Conservation (phyloP, 1,140 invertebrate species). For the Solenopsis fugax region DNA sequence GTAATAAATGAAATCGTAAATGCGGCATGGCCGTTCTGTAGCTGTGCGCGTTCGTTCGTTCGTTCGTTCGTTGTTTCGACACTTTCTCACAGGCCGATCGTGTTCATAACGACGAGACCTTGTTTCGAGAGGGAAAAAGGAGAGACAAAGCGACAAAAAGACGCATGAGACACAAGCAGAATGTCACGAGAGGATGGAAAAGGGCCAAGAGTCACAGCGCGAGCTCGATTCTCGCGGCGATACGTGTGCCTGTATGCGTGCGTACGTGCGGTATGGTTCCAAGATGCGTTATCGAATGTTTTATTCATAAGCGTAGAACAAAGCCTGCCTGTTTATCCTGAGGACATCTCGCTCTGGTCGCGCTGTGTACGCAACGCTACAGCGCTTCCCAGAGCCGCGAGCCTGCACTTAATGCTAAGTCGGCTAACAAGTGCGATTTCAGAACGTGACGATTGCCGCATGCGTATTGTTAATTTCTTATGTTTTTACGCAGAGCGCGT, state of each 20-base stretch:
- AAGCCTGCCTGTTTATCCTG: slow-evolving; percentile 85
- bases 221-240: slow-evolving; percentile 65
- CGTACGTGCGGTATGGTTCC: slow-evolving; percentile 75
- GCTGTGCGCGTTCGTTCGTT: not conserved
- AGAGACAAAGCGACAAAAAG: slow-evolving; percentile 27
- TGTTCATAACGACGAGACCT: slow-evolving; percentile 19
- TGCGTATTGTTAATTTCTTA: slow-evolving; percentile 4
- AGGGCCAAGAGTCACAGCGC: slow-evolving; percentile 65
- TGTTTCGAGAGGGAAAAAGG: slow-evolving; percentile 3
- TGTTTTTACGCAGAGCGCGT: slow-evolving; percentile 11
- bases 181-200: slow-evolving; percentile 75
- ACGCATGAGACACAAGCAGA: slow-evolving; percentile 24
- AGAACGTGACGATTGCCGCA: slow-evolving; percentile 21
- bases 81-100: slow-evolving; percentile 34
- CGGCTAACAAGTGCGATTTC: slow-evolving; percentile 65
- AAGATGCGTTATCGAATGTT: slow-evolving; percentile 87
- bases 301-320: slow-evolving; percentile 86
- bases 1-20: not conserved
- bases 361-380: slow-evolving; percentile 75
- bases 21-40: no score
- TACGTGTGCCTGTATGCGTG: slow-evolving; percentile 50
- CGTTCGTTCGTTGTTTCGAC: slow-evolving; percentile 19
- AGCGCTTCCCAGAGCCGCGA: slow-evolving; percentile 72
- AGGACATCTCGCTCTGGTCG: slow-evolving; percentile 83
- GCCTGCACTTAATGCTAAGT: slow-evolving; percentile 71